These are phyloP conservation scores for Lepidurus apus DNA, from an alignment of 1,140 invertebrate species.

Conservation along the genomic window DNA sequence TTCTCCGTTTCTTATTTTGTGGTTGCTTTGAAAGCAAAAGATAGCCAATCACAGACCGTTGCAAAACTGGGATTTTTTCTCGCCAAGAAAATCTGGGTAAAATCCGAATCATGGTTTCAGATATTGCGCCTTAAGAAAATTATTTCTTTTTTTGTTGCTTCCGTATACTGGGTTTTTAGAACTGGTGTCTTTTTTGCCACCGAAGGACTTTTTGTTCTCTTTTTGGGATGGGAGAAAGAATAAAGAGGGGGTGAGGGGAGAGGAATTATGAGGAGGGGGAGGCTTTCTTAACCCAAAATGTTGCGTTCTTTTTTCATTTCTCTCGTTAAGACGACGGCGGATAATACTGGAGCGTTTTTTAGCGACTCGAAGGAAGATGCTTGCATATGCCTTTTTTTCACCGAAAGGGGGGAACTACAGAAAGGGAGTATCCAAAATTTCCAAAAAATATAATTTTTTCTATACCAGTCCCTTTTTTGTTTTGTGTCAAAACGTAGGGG, in stretches of 20 bases:
- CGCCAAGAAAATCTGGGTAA: neutral
- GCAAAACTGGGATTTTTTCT: neutral
- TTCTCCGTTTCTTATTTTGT: neutral
- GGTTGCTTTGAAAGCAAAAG: slow-evolving; percentile 8
- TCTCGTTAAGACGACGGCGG: slow-evolving; percentile 3
- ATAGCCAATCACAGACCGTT: slow-evolving; percentile 14
- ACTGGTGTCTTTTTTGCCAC: no score
- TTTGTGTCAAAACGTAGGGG: slow-evolving; percentile 2
- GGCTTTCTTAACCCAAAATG: neutral
- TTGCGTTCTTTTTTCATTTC: neutral
- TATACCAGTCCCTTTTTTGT: slow-evolving; percentile 7
- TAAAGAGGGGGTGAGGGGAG: neutral
- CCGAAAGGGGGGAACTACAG: slow-evolving; percentile 7
- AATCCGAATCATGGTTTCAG: neutral
- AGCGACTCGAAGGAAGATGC: slow-evolving; percentile 12
- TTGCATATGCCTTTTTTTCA: slow-evolving; percentile 17
- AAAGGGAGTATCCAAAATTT: slow-evolving; percentile 18
- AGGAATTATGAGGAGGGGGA: neutral
- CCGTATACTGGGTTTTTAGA: neutral
- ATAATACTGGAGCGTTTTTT: slow-evolving; percentile 12
- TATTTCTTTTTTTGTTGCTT: neutral
- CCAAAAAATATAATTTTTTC: slow-evolving; percentile 11
- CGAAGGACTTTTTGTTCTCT: no score
- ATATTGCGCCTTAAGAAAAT: neutral
- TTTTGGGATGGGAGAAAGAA: neutral